Conservation (phyloP, 2,797 vertebrate genomes). For the Gadopsis marmoratus region DNA sequence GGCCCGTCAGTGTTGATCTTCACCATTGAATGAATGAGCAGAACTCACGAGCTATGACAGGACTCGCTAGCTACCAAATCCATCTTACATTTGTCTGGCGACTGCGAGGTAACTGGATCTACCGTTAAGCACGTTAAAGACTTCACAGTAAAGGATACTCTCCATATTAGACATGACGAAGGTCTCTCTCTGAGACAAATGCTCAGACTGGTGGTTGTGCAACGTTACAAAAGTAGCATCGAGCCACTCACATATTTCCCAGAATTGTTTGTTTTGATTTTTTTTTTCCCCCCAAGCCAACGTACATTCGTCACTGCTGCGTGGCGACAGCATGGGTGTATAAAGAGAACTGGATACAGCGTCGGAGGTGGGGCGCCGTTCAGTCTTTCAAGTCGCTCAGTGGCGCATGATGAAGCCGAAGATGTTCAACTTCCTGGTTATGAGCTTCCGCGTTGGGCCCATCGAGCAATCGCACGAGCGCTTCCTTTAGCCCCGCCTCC, state of each 20-base stretch:
- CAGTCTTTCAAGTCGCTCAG: no score
- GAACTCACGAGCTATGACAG: constrained; percentile 3
- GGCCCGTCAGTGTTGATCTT: not conserved
- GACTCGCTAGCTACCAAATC: constrained; percentile 19
- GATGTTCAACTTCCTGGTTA: no score
- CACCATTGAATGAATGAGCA: constrained; percentile 22
- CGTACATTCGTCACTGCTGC: not conserved
- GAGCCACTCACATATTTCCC: not conserved
- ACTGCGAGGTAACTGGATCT: constrained; percentile 1
- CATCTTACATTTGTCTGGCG: constrained; percentile 8
- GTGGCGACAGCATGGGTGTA: not conserved
- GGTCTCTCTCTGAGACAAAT: constrained; percentile 20
- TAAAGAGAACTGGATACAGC: no score
- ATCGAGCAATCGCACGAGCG: no score
- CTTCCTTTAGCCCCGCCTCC: no score
- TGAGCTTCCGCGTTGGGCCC: no score
- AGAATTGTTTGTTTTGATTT: constrained; percentile 56
- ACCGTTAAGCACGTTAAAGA: not conserved
- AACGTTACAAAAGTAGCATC: not conserved
- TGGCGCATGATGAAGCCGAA: no score
- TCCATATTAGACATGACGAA: constrained; percentile 74
- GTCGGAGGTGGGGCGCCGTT: no score
- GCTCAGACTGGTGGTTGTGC: not conserved
- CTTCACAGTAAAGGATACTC: constrained; percentile 72
- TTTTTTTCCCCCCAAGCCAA: not conserved